These are phyloP conservation scores for Brachionichthys hirsutus DNA, from an alignment of 2,113 vertebrate species.

Conservation along the genomic window DNA sequence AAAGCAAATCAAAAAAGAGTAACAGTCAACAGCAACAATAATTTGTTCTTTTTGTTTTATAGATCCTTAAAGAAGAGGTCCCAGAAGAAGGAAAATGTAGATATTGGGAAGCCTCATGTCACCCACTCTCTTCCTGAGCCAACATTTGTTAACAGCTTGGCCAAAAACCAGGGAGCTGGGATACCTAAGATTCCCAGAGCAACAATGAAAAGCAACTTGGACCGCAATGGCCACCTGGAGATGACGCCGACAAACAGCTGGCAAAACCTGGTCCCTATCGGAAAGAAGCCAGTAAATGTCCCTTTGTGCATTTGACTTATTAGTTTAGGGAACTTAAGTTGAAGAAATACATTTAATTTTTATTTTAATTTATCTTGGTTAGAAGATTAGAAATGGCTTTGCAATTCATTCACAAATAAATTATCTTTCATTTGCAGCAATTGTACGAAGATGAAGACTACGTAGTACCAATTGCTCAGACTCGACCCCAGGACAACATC, in stretches of 20 bases:
- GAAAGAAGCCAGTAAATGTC: conserved; percentile 39
- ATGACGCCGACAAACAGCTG: conserved; percentile 45
- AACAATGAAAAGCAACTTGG: conserved; percentile 43
- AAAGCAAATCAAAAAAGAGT: background rate
- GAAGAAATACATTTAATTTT: no score
- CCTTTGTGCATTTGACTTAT: background rate
- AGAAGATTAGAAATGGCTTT: background rate
- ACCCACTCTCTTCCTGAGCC: background rate
- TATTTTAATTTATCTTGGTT: background rate
- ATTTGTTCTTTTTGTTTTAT: background rate
- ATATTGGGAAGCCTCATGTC: background rate
- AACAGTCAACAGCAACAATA: background rate
- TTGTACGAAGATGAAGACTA: conserved; percentile 18
- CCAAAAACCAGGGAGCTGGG: background rate
- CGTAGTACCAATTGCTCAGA: conserved; percentile 5
- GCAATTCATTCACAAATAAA: background rate
- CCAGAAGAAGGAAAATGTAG: conserved; percentile 4
- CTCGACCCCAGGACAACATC: conserved; percentile 19
- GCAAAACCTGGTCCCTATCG: conserved; percentile 34
- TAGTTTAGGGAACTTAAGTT: background rate
- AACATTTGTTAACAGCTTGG: background rate
- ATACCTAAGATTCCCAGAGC: conserved; percentile 73
- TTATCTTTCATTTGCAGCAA: conserved; percentile 27
- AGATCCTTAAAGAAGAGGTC: conserved; percentile 48
- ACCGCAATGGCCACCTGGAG: conserved; percentile 56